Percentiles rank a stretch among this genome's conserved stretches.
Evolutionary conservation across 1,140 invertebrate species (phyloP).

Genomic region (Pogonognathellus flavescens): DNA sequence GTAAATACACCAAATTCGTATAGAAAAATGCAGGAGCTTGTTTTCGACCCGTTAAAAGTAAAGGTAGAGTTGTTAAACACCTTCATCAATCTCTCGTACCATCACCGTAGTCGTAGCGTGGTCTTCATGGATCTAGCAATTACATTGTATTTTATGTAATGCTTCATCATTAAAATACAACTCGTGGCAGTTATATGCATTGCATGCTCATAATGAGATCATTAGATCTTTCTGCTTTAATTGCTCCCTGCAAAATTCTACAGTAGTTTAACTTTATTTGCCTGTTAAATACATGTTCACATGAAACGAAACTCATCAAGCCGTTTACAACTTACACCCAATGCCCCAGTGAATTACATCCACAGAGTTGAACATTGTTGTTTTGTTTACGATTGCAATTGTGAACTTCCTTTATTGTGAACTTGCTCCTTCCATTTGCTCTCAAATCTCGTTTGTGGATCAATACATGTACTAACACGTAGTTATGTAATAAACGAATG

Average conservation of each 20-base stretch:
- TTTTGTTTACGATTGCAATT: neutral
- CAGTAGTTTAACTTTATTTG: neutral
- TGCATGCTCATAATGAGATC: no score
- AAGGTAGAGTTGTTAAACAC: neutral
- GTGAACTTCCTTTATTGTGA: neutral
- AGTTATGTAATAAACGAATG: no score
- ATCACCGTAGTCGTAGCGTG: no score
- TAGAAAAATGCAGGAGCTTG: no score
- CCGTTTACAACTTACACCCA: neutral
- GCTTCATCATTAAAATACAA: no score
- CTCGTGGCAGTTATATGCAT: no score
- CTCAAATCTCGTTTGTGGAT: no score
- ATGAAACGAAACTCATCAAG: neutral
- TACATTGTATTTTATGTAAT: no score
- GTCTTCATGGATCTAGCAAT: no score
- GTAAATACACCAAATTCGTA: no score
- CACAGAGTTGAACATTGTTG: neutral
- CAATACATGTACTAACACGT: no score
- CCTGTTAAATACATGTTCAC: neutral
- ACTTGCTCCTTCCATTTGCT: neutral
- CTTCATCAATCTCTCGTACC: neutral
- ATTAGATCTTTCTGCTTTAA: neutral
- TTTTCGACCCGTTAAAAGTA: no score
- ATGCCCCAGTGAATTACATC: conserved; percentile 3
- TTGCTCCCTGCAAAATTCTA: neutral